These are phyloP conservation scores for Gracilinanus agilis DNA, from an alignment of 2,113 vertebrate species.

Conservation along the genomic window DNA sequence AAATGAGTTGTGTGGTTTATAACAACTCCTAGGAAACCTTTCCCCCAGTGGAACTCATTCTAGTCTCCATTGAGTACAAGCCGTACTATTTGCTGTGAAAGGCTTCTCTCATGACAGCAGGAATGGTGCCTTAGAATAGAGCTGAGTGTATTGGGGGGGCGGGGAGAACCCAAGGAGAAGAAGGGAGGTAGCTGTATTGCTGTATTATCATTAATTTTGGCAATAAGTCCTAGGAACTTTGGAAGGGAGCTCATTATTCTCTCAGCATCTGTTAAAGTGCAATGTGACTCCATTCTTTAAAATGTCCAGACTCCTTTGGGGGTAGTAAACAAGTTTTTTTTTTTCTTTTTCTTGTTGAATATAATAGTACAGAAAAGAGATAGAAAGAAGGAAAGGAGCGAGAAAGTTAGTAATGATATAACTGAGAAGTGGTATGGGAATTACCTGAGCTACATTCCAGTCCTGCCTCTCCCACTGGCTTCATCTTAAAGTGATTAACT, in stretches of 20 bases:
- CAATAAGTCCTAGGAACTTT: not conserved
- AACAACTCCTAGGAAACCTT: slow-evolving; percentile 29
- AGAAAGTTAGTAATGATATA: not conserved
- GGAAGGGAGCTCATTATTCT: not conserved
- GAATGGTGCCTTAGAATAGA: not conserved
- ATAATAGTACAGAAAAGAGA: not conserved
- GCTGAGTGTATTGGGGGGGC: too few species aligned
- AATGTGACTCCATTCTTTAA: not conserved
- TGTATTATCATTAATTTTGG: not conserved
- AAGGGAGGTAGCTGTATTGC: not conserved
- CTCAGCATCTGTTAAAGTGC: not conserved
- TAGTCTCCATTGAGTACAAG: not conserved
- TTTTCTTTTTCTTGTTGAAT: not conserved
- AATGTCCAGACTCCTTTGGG: not conserved
- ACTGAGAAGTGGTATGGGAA: not conserved
- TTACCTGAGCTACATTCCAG: not conserved
- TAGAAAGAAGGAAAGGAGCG: not conserved
- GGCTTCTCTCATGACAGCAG: not conserved
- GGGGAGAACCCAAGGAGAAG: not conserved
- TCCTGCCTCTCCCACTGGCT: not conserved
- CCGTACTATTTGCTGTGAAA: not conserved
- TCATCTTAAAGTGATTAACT: not conserved
- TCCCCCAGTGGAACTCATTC: slow-evolving; percentile 17
- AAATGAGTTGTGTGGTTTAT: slow-evolving; percentile 27
- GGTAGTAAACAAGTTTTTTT: not conserved